A percentile compares a stretch with the other conserved stretches of the same genome.
Conservation (phyloP, 2,888 invertebrate genomes). For the Amiota communis region DNA sequence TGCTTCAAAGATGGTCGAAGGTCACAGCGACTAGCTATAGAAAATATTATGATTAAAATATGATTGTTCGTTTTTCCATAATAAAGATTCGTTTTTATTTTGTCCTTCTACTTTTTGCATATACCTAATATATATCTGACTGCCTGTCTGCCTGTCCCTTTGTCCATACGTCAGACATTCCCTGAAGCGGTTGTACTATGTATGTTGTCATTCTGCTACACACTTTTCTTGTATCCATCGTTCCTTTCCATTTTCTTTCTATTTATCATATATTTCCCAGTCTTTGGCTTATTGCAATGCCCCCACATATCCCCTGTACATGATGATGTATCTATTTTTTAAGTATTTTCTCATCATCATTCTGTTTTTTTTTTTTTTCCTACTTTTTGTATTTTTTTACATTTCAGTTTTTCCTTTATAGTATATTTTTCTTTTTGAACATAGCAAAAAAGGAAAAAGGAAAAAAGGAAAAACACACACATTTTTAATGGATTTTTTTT, state of each 20-base stretch:
- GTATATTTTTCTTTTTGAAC: conserved; percentile 30
- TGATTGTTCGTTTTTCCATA: too few relatives aligned
- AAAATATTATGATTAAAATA: too few relatives aligned
- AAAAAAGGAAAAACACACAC: too few relatives aligned
- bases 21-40: too few relatives aligned
- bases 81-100: too few relatives aligned
- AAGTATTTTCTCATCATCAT: conserved; percentile 29
- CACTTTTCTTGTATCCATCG: too few relatives aligned
- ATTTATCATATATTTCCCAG: too few relatives aligned
- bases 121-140: too few relatives aligned
- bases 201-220: not conserved
- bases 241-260: too few relatives aligned
- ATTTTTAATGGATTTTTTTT: conserved; percentile 20
- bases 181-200: conserved; percentile 3
- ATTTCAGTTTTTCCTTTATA: conserved; percentile 26
- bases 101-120: too few relatives aligned
- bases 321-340: conserved; percentile 25
- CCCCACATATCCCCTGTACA: not conserved
- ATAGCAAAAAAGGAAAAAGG: not conserved
- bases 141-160: not conserved
- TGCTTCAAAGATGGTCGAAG: too few relatives aligned
- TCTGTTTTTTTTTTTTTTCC: not conserved
- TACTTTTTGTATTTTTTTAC: conserved; percentile 26
- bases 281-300: too few relatives aligned
- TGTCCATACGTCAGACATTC: not conserved